Evolutionary conservation across 1,140 invertebrate species (phyloP).

Genomic region (Mylabris phalerata): DNA sequence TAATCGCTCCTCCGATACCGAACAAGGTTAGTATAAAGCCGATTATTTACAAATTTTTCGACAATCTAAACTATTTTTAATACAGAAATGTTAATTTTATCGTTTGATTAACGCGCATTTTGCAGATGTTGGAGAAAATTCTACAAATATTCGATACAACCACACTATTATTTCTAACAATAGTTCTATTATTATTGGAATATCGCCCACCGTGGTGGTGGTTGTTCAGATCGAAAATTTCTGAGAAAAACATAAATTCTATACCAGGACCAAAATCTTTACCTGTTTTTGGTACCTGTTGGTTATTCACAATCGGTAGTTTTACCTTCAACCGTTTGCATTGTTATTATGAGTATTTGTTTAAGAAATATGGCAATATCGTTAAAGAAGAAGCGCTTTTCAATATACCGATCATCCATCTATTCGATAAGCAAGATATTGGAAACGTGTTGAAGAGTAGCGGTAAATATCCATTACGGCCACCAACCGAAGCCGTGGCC

Average conservation of each 20-base stretch:
- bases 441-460: constrained; percentile 65
- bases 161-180: constrained; percentile 11
- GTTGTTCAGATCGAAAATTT: constrained; percentile 9
- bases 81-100: too few relatives aligned
- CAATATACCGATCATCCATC: constrained; percentile 66
- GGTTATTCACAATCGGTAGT: constrained; percentile 61
- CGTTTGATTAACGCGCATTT: background rate
- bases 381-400: constrained; percentile 70
- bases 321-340: constrained; percentile 71
- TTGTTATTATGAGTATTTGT: constrained; percentile 69
- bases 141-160: constrained; percentile 12
- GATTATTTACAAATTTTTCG: too few relatives aligned
- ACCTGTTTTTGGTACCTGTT: constrained; percentile 72
- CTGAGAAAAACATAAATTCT: constrained; percentile 12
- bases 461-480: constrained; percentile 69
- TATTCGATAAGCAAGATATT: constrained; percentile 69
- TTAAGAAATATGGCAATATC: constrained; percentile 63
- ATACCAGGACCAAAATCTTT: constrained; percentile 69
- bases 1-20: too few relatives aligned
- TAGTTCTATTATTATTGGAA: constrained; percentile 26
- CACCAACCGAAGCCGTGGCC: constrained; percentile 74
- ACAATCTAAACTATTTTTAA: too few relatives aligned
- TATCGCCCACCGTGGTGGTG: constrained; percentile 31
- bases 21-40: too few relatives aligned
- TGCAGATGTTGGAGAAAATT: constrained; percentile 22